phyloP scores from a whole-genome alignment of 2,888 invertebrate genomes.

The Eristalis pertinax region DNA sequence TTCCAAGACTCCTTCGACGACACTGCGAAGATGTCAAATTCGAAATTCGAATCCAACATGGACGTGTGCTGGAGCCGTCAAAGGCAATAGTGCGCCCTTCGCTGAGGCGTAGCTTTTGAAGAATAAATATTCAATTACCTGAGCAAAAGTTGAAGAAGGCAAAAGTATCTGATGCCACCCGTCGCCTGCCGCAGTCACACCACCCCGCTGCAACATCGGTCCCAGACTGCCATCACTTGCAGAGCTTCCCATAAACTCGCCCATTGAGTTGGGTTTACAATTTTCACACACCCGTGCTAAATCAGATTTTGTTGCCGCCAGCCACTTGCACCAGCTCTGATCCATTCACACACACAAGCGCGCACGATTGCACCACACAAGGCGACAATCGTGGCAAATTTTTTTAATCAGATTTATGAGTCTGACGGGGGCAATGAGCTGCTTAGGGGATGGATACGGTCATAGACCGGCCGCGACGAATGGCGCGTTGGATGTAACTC shows the following conservation, averaged over 20 bases:
- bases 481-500: not conserved
- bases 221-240: slow-evolving; percentile 44
- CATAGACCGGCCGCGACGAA: not conserved
- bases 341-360: not conserved
- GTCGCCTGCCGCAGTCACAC: not conserved
- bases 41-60: slow-evolving; percentile 55
- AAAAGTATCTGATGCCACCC: slow-evolving; percentile 9
- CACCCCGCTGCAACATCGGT: not conserved
- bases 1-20: not conserved
- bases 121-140: slow-evolving; percentile 61
- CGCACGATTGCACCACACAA: slow-evolving; percentile 13
- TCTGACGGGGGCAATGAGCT: slow-evolving; percentile 61
- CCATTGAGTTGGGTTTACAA: slow-evolving; percentile 22
- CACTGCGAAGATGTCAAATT: slow-evolving; percentile 29
- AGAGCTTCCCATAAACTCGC: slow-evolving; percentile 60
- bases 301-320: slow-evolving; percentile 24
- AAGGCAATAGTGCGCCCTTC: slow-evolving; percentile 16
- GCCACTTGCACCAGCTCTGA: too few relatives aligned
- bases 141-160: slow-evolving; percentile 28
- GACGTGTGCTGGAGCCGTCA: slow-evolving; percentile 26
- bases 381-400: not conserved
- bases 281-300: slow-evolving; percentile 24
- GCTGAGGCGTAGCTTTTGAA: slow-evolving; percentile 17
- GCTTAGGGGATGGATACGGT: slow-evolving; percentile 24
- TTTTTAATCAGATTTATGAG: slow-evolving; percentile 66